Percentiles rank a stretch among this genome's conserved stretches.
Conservation (phyloP, 1,140 invertebrate genomes). For the Tachypleus tridentatus region DNA sequence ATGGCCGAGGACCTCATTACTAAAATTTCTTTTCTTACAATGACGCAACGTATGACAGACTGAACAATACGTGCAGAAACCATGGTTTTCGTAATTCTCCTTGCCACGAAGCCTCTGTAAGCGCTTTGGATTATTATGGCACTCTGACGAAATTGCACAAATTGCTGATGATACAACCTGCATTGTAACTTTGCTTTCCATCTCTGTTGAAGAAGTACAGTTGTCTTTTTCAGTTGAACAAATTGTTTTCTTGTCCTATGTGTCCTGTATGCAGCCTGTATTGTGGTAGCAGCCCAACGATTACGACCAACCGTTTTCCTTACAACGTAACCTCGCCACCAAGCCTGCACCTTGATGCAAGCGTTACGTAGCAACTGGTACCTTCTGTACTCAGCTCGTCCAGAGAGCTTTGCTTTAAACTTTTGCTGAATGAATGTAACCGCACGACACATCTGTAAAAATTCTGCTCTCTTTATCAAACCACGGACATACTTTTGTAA, state of each 20-base stretch:
- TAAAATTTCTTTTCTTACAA: not conserved
- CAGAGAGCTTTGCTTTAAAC: too few species aligned
- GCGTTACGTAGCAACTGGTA: not conserved
- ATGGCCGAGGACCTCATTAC: not conserved
- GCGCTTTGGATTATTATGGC: too few species aligned
- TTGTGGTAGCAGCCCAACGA: not conserved
- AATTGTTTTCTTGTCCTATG: not conserved
- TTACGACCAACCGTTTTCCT: not conserved
- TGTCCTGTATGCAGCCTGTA: not conserved
- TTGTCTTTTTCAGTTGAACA: not conserved
- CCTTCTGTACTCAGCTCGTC: too few species aligned
- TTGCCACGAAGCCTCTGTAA: too few species aligned
- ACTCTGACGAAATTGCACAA: too few species aligned
- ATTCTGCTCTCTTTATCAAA: too few species aligned
- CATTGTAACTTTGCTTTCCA: not conserved
- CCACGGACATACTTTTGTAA: not conserved
- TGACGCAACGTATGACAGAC: not conserved
- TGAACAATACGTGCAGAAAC: not conserved
- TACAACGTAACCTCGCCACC: not conserved
- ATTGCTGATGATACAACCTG: too few species aligned
- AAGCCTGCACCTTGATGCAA: conserved; percentile 20
- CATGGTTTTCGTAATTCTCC: too few species aligned
- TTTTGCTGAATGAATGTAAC: too few species aligned
- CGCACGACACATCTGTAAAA: too few species aligned
- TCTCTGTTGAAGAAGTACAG: conserved; percentile 3